These are phyloP conservation scores for Silurus meridionalis DNA, from an alignment of 2,113 vertebrate genomes.

Conservation along the genomic window DNA sequence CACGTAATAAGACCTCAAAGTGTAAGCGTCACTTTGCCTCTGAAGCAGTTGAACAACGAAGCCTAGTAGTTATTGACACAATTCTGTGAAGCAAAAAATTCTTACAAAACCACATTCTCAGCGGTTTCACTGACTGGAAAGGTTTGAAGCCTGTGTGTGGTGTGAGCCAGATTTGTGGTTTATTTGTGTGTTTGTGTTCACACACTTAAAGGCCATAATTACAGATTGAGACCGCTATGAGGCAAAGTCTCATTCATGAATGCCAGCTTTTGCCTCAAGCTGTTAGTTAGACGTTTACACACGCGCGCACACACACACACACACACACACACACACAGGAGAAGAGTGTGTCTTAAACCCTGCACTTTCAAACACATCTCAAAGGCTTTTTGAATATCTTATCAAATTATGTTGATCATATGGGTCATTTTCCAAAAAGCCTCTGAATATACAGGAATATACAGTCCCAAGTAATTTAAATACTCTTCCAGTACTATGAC, in stretches of 20 bases:
- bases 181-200: constrained; percentile 55
- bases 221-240: constrained; percentile 38
- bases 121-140: constrained; percentile 44
- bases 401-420: not conserved
- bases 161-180: constrained; percentile 40
- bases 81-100: constrained; percentile 18
- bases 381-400: not conserved
- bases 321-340: not conserved
- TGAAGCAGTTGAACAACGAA: not conserved
- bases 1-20: not conserved
- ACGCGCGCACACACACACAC: not conserved
- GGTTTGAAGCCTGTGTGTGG: not conserved
- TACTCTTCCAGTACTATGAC: not conserved
- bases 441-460: not conserved
- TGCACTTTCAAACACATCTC: constrained; percentile 1
- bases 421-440: not conserved
- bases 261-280: constrained; percentile 12
- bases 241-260: constrained; percentile 38
- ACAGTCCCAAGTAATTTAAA: not conserved
- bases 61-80: not conserved
- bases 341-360: not conserved
- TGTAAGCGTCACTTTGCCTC: not conserved
- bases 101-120: constrained; percentile 11
- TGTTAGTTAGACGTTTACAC: not conserved
- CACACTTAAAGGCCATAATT: constrained; percentile 45